Evolutionary conservation across 2,113 vertebrate species (phyloP).

Genomic region (Eupsittula cactorum): DNA sequence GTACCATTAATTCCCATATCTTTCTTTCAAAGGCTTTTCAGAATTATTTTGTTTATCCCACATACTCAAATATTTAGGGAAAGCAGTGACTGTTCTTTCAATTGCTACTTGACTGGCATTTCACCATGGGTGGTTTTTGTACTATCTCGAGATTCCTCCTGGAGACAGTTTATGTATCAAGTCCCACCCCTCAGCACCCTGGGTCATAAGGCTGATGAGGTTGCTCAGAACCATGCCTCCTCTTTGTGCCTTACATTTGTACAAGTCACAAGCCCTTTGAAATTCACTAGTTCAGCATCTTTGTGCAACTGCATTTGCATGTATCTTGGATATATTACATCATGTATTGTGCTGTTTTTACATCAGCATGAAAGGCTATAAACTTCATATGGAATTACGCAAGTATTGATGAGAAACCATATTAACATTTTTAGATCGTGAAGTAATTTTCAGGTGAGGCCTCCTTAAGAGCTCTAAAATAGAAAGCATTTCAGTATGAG

Average conservation of each 20-base stretch:
- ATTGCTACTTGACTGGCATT: neutral
- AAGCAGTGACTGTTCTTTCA: constrained; percentile 26
- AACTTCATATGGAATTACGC: neutral
- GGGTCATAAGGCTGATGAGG: neutral
- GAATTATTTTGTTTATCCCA: neutral
- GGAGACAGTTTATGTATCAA: neutral
- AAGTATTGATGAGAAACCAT: neutral
- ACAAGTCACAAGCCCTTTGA: neutral
- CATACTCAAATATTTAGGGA: neutral
- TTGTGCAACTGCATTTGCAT: neutral
- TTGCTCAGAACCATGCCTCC: neutral
- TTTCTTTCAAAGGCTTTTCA: neutral
- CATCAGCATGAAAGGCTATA: neutral
- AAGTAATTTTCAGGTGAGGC: neutral
- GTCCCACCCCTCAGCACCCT: neutral
- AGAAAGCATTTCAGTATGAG: neutral
- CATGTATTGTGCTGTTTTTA: neutral
- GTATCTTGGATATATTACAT: neutral
- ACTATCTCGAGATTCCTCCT: neutral
- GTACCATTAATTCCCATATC: neutral
- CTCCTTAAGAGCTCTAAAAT: neutral
- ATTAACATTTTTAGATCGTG: neutral
- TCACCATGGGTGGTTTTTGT: neutral
- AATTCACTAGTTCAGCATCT: neutral
- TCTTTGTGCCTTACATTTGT: neutral